phyloP scores from a whole-genome alignment of 2,113 vertebrate species.

The Willisornis vidua region DNA sequence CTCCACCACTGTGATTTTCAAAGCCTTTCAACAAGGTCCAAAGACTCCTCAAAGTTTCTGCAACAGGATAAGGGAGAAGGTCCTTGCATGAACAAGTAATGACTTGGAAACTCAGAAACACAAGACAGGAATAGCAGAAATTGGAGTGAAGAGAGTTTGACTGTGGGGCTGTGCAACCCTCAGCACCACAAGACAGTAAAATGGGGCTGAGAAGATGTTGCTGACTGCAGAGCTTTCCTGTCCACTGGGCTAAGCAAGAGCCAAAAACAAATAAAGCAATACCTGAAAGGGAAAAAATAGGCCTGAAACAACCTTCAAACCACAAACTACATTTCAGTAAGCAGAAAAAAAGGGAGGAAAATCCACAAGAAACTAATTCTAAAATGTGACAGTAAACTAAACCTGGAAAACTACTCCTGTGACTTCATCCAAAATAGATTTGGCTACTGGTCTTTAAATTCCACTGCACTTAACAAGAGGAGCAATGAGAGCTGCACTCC shows the following conservation, averaged over 20 bases:
- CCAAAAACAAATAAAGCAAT: neutral
- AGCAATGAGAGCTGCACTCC: neutral
- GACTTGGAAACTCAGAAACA: neutral
- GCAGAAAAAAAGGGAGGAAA: neutral
- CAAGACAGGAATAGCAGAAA: neutral
- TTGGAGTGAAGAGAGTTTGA: neutral
- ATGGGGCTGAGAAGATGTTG: neutral
- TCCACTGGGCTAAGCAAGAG: neutral
- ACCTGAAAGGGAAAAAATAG: neutral
- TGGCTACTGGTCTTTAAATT: slow-evolving; percentile 30
- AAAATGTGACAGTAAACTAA: slow-evolving; percentile 1
- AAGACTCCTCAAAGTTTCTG: neutral
- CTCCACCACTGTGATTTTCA: neutral
- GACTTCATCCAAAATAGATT: neutral
- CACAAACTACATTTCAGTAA: neutral
- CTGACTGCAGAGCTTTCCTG: neutral
- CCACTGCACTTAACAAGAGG: neutral
- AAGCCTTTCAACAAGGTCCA: neutral
- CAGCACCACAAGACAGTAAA: neutral
- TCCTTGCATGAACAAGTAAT: neutral
- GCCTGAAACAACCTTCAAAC: neutral
- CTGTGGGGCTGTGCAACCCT: neutral
- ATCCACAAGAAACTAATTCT: neutral
- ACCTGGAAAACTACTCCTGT: neutral
- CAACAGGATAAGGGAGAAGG: neutral